These are phyloP conservation scores for Stenoptilia bipunctidactyla DNA, from an alignment of 2,888 invertebrate genomes.

Conservation along the genomic window DNA sequence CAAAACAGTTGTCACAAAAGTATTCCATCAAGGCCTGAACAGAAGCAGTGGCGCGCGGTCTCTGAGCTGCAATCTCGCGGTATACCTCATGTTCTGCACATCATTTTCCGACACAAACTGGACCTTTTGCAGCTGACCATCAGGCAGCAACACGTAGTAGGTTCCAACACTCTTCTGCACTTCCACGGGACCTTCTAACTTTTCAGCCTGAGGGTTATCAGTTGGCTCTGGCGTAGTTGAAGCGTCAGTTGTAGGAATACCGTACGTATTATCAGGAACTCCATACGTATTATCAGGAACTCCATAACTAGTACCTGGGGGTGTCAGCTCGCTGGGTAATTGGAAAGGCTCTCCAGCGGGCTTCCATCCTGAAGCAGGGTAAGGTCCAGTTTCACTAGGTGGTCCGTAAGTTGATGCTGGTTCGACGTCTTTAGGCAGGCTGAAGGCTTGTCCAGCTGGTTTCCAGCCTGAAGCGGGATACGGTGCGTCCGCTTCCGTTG, in stretches of 20 bases:
- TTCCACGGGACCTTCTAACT: constrained; percentile 45
- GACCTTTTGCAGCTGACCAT: constrained; percentile 73
- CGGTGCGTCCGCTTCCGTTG: constrained; percentile 40
- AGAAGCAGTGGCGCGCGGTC: constrained; percentile 43
- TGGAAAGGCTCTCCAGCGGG: constrained; percentile 39
- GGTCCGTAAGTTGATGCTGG: constrained; percentile 33
- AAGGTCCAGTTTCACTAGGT: constrained; percentile 32
- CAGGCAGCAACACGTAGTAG: constrained; percentile 75
- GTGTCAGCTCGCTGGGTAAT: constrained; percentile 37
- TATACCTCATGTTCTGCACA: constrained; percentile 71
- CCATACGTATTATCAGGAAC: constrained; percentile 38
- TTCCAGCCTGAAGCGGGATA: constrained; percentile 54
- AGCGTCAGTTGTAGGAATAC: constrained; percentile 32
- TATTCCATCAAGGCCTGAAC: constrained; percentile 33
- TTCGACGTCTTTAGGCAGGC: constrained; percentile 22
- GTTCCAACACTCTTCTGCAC: constrained; percentile 66
- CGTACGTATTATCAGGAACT: constrained; percentile 29
- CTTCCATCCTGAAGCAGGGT: constrained; percentile 56
- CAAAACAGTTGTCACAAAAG: constrained; percentile 2
- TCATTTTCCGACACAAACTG: constrained; percentile 66
- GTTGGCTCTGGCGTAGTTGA: constrained; percentile 40
- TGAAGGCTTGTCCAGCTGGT: constrained; percentile 43
- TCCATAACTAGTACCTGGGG: constrained; percentile 37
- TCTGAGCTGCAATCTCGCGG: constrained; percentile 68
- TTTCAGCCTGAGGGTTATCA: constrained; percentile 46